Base-by-base conservation (phyloP, 2,113 vertebrate species). In the Gallinago jamesoni region DNA sequence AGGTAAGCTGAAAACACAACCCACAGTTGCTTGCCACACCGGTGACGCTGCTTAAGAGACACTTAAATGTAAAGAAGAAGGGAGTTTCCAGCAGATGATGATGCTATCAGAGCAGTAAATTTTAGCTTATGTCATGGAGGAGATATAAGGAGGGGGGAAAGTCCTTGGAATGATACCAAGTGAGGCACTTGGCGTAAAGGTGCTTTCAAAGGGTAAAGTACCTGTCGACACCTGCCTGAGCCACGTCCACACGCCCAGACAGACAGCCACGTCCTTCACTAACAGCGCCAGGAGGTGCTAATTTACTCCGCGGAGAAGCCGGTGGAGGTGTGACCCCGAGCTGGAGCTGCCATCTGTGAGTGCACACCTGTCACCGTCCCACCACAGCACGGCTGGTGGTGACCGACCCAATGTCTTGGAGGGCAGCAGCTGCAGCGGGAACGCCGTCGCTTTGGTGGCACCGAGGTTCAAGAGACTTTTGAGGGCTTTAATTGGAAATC, bases 181-280 rank as follows among this genome's bases (percentile, higher is more conserved):
- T 20, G 12, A 89, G 19, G n/a, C 45, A 39, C 7, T 39, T 13
- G 12, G 39, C 30, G 77, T 67, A 53, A 41, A 90, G 12, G n/a
- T 82, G 62, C 14, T 72, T 88, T 88, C 47, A 41, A 62, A 64
- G 5, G 28, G 52, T 12, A 25, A 90, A 79, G 47, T 35, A 90
- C 2, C n/a, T 88, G 25, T 57, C n/a, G 66, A 41, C 39, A 37
- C 23, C 64, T 66, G 63, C 21, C 69, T 67, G 78, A 76, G 52
- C 14, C 27, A 41, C 24, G 27, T 1, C 4, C 13, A 50, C 16
- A 25, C 0, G 0, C 17, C 37, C 35, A 50, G 21, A 12, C 43
- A 81, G 56, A 15, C 55, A 75, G 43, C 37, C 66, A 30, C 33
- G 62, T 8, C 60, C 57, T 43, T 30, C 39, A 15, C 37, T 27